phyloP scores from a whole-genome alignment of 2,888 invertebrate species.

The Agrochola litura region DNA sequence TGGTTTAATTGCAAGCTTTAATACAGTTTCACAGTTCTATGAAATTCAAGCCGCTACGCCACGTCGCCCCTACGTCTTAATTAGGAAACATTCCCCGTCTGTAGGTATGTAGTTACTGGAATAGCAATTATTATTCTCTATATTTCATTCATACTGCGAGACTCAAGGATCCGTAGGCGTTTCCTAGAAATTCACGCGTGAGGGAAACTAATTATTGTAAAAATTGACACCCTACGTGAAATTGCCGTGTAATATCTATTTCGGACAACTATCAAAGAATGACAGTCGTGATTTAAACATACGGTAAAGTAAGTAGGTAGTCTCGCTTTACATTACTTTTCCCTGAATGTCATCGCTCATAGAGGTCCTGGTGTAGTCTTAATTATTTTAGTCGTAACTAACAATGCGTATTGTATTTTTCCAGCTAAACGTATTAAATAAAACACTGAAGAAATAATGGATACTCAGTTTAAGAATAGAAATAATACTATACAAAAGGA shows the following conservation, averaged over 20 bases:
- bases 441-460: background rate
- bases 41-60: constrained; percentile 6
- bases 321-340: background rate
- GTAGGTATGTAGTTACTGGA: background rate
- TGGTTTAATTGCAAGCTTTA: background rate
- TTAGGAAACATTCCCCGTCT: background rate
- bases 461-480: background rate
- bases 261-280: background rate
- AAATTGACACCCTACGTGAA: background rate
- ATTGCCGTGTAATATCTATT: background rate
- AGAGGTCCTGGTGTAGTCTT: background rate
- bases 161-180: background rate
- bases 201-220: background rate
- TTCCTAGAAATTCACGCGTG: background rate
- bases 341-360: too few species aligned
- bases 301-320: background rate
- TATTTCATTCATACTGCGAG: background rate
- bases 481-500: constrained; percentile 5
- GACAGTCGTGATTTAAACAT: background rate
- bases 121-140: background rate
- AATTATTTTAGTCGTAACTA: background rate
- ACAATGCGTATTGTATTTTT: background rate
- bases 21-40: background rate
- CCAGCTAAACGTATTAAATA: background rate
- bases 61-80: too few species aligned